Conservation (phyloP, 1,140 invertebrate species). For the Tyrophagus putrescentiae region DNA sequence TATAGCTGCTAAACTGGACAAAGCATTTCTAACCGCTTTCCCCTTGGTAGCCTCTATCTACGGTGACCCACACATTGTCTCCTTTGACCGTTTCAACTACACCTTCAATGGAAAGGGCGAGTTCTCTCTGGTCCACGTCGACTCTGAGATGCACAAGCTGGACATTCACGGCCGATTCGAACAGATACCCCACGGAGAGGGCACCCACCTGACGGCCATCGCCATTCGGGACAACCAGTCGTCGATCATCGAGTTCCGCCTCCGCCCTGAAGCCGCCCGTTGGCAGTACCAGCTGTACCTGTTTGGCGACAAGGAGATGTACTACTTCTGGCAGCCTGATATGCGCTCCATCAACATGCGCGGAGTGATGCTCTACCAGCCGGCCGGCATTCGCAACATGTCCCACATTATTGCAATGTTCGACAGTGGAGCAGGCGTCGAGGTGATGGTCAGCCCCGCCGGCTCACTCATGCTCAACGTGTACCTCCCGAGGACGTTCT, state of each 20-base stretch:
- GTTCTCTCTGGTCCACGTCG: slow-evolving; percentile 63
- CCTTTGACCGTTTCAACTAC: slow-evolving; percentile 74
- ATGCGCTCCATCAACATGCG: slow-evolving; percentile 75
- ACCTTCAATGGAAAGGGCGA: slow-evolving; percentile 93
- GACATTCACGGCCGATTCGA: slow-evolving; percentile 79
- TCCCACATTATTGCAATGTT: slow-evolving; percentile 89
- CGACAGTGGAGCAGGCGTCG: slow-evolving; percentile 75
- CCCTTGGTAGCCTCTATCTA: slow-evolving; percentile 54
- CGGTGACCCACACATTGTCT: slow-evolving; percentile 84
- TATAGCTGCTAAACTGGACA: background rate
- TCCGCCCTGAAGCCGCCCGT: slow-evolving; percentile 61
- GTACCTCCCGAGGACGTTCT: slow-evolving; percentile 47
- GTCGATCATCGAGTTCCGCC: slow-evolving; percentile 63
- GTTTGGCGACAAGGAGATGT: slow-evolving; percentile 59
- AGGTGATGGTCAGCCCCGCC: slow-evolving; percentile 65
- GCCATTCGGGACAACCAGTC: slow-evolving; percentile 55
- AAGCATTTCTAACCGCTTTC: too few relatives aligned
- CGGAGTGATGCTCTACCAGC: slow-evolving; percentile 75
- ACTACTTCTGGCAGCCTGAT: slow-evolving; percentile 74
- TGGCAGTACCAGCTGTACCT: slow-evolving; percentile 84
- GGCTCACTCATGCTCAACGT: slow-evolving; percentile 69
- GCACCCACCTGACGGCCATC: slow-evolving; percentile 70
- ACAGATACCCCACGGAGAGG: slow-evolving; percentile 49
- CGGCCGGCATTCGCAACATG: slow-evolving; percentile 76
- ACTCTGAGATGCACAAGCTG: slow-evolving; percentile 51